These are phyloP conservation scores for Tridacna gigas DNA, from an alignment of 2,888 invertebrate species.

Conservation along the genomic window DNA sequence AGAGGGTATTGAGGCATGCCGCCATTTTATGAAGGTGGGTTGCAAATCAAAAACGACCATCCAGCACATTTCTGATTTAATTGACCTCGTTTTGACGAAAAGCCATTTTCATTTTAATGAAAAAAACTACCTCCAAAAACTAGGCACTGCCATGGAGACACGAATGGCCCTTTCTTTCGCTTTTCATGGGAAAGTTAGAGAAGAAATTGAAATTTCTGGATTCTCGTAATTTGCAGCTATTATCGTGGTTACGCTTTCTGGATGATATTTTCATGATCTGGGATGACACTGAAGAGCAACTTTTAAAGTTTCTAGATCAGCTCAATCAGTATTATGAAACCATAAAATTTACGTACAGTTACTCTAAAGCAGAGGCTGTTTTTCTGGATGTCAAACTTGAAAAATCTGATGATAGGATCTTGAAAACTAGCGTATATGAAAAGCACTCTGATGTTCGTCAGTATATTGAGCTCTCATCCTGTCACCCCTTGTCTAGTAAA, in stretches of 20 bases:
- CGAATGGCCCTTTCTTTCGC: no score
- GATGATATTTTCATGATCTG: no score
- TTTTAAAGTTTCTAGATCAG: constrained; percentile 13
- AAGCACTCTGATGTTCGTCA: no score
- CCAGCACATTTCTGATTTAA: constrained; percentile 8
- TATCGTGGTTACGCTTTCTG: constrained; percentile 25
- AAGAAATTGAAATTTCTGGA: constrained; percentile 22
- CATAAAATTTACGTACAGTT: no score
- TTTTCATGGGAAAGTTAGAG: no score
- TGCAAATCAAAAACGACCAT: constrained; percentile 8
- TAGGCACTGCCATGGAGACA: no score
- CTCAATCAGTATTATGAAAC: constrained; percentile 28
- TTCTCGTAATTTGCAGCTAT: constrained; percentile 8
- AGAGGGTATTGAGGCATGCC: constrained; percentile 31
- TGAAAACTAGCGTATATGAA: no score
- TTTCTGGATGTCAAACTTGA: no score
- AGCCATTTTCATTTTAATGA: constrained; percentile 21
- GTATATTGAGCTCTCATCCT: no score
- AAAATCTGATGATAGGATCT: no score
- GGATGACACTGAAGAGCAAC: constrained; percentile 12
- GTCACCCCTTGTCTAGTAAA: no score
- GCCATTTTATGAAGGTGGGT: constrained; percentile 16
- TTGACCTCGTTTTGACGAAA: not conserved
- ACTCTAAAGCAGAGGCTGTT: no score
- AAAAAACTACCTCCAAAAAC: constrained; percentile 11